Base-by-base conservation (phyloP, 53 echinoderm and acorn worm species). In the Apostichopus leukothele region DNA sequence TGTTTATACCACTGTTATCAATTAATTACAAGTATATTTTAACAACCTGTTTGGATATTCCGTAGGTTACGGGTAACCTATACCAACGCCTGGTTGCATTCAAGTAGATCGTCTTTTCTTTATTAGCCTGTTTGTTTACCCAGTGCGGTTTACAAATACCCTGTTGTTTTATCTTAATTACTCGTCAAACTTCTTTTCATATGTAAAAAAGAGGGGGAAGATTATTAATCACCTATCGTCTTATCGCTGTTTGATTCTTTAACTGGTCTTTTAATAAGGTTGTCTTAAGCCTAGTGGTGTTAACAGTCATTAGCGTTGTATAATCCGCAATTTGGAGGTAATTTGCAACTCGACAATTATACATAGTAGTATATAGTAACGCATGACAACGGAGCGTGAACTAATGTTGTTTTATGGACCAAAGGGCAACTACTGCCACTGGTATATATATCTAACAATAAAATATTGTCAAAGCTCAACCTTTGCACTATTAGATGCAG, bases 191-290 rank as follows among this genome's bases (percentile, higher is more conserved):
- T 76, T 52, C 23, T 55, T 39, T 81, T 81, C 39, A 27, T 13
- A 52, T 63, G 63, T 63, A 21, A 19, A 6, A 71, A 71, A 57
- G 57, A 57, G 16, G 11, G 4, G 16, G 16, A 51, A 27, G 55
- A 55, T 81, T 81, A 81, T 81, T 81, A 81, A 81, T 81, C 81
- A 81, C 81, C 81, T 25, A n/a, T 9, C 20, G 53, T 25, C 81
- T 81, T 81, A 81, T 81, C 81, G 81, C 55, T 57, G 81, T 81
- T 81, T 81, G 81, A 81, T 81, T 81, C 55, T 23, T 59, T 57
- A 81, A 81, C 81, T 81, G 81, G 19, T 11, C 81, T 55, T 81
- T 81, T 55, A 81, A 55, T 81, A 19, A 12, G 53, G 81, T 81
- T 53, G 18, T 81, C 60, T 21, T 54, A 18, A 25, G 59, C 20